phyloP scores from a whole-genome alignment of 2,797 vertebrate species.

The Tapera naevia region DNA sequence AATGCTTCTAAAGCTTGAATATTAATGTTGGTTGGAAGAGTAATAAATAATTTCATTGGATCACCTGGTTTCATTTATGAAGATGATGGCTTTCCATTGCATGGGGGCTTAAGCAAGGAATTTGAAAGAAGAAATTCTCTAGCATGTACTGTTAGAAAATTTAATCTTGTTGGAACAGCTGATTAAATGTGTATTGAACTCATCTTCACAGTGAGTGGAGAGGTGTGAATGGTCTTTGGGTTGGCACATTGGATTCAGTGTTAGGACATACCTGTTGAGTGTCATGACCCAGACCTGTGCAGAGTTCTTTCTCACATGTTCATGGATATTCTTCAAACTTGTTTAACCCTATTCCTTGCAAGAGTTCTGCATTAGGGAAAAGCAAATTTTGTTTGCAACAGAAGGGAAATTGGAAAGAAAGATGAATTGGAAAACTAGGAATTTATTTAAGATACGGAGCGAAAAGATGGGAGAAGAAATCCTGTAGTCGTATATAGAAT shows the following conservation, averaged over 20 bases:
- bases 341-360: neutral
- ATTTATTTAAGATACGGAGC: neutral
- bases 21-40: neutral
- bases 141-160: neutral
- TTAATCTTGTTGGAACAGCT: neutral
- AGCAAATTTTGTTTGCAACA: neutral
- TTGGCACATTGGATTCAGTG: neutral
- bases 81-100: neutral
- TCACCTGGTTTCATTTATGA: neutral
- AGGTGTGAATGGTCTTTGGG: neutral
- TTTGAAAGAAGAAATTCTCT: neutral
- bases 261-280: neutral
- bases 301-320: neutral
- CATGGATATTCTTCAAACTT: neutral
- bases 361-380: neutral
- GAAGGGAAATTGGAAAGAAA: neutral
- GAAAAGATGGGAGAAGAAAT: neutral
- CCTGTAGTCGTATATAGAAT: neutral
- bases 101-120: neutral
- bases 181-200: neutral
- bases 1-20: conserved; percentile 11
- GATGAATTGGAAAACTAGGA: neutral
- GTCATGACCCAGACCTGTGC: neutral
- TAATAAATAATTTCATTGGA: conserved; percentile 70
- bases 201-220: neutral